These are phyloP conservation scores for Drosophila eohydei DNA, from an alignment of 2,888 invertebrate species.

Conservation along the genomic window DNA sequence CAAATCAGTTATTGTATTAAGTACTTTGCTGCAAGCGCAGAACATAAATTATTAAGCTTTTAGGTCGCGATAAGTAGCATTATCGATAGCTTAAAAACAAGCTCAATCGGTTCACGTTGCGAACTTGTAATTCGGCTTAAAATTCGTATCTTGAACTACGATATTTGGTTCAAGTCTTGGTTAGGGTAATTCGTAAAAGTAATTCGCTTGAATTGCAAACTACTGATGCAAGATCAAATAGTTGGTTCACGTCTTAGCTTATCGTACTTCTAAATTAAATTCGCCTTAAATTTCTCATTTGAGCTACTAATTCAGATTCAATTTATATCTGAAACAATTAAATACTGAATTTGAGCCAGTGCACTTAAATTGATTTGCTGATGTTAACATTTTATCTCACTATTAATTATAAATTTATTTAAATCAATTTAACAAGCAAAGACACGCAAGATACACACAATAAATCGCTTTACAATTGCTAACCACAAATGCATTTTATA, in stretches of 20 bases:
- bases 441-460: neutral
- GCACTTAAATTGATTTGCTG: neutral
- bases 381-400: neutral
- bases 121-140: neutral
- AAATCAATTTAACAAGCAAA: neutral
- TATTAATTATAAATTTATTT: slow-evolving; percentile 2
- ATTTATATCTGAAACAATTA: neutral
- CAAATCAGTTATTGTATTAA: neutral
- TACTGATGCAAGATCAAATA: neutral
- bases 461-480: neutral
- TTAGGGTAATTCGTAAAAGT: neutral
- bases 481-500: slow-evolving; percentile 8
- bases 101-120: neutral
- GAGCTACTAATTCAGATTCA: neutral
- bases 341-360: too few species aligned
- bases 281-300: neutral
- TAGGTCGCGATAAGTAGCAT: neutral
- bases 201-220: neutral
- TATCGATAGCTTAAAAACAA: neutral
- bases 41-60: neutral
- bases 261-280: neutral
- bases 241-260: slow-evolving; percentile 1
- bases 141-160: neutral
- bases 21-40: neutral
- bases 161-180: neutral